A percentile compares a stretch with the other conserved stretches of the same genome.
phyloP scores from a whole-genome alignment of 2,797 vertebrate genomes.

The Arnoldichthys spilopterus region DNA sequence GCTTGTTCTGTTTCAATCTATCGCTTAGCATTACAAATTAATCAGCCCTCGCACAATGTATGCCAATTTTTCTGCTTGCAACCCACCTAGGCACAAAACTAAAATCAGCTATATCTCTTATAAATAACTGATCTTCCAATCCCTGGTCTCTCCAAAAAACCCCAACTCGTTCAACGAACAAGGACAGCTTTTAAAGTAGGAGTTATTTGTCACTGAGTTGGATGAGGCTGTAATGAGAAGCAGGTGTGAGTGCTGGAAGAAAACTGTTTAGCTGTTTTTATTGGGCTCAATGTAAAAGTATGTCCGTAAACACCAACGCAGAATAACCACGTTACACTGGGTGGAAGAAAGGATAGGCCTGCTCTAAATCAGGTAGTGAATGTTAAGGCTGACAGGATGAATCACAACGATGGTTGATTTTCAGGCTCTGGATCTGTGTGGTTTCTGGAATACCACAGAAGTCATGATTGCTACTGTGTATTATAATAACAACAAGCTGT shows the following conservation, averaged over 20 bases:
- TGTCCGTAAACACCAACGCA: constrained; percentile 8
- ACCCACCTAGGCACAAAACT: not conserved
- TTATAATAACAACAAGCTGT: constrained; percentile 16
- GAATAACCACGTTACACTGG: not conserved
- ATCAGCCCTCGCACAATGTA: not conserved
- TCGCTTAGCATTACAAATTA: too few species aligned
- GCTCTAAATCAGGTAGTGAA: constrained; percentile 10
- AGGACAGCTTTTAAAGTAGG: constrained; percentile 34
- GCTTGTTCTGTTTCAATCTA: too few species aligned
- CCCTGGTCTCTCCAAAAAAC: constrained; percentile 6
- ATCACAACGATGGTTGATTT: not conserved
- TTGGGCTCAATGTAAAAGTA: constrained; percentile 13
- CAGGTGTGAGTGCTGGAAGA: constrained; percentile 44
- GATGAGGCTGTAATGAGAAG: constrained; percentile 44
- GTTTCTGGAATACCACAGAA: not conserved
- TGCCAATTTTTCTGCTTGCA: constrained; percentile 4
- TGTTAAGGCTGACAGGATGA: constrained; percentile 16
- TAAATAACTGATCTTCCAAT: too few species aligned
- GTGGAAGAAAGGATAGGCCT: not conserved
- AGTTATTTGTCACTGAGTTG: constrained; percentile 45
- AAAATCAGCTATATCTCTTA: too few species aligned
- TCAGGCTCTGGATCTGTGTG: not conserved
- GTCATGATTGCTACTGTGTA: constrained; percentile 25
- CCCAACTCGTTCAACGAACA: constrained; percentile 36
- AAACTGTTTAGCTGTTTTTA: constrained; percentile 42